phyloP scores from a whole-genome alignment of 2,888 invertebrate species.

The Alloscopus bannaensis region DNA sequence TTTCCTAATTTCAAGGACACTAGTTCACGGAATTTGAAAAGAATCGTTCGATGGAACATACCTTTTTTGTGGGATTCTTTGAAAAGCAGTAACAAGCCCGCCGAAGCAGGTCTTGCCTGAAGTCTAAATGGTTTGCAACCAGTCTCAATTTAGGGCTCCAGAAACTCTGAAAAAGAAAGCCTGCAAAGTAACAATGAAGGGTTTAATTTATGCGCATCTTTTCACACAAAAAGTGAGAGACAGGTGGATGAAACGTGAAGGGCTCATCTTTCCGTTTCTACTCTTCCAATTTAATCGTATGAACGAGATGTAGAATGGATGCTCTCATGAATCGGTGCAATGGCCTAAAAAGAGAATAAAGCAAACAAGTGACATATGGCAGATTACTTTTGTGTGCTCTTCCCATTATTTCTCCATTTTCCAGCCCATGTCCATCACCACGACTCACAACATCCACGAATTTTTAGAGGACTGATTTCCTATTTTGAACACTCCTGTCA shows the following conservation, averaged over 20 bases:
- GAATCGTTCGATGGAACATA: too few relatives aligned
- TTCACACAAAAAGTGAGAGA: background rate
- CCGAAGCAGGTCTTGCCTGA: too few relatives aligned
- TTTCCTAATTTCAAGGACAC: too few relatives aligned
- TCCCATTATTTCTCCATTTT: constrained; percentile 18
- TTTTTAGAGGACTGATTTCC: background rate
- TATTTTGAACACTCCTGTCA: background rate
- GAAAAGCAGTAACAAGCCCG: too few relatives aligned
- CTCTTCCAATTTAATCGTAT: background rate
- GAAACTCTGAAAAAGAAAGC: too few relatives aligned
- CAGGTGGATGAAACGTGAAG: background rate
- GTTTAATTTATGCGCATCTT: constrained; percentile 5
- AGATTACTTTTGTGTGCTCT: background rate
- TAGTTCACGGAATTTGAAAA: too few relatives aligned
- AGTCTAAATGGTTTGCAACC: too few relatives aligned
- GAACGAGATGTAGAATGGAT: background rate
- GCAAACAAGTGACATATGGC: constrained; percentile 5
- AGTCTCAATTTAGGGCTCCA: too few relatives aligned
- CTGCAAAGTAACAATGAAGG: too few relatives aligned
- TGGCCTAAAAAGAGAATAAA: background rate
- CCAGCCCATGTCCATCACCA: constrained; percentile 22
- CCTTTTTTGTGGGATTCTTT: too few relatives aligned
- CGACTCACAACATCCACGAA: background rate
- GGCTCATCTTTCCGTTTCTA: background rate
- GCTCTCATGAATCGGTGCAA: background rate